Base-by-base conservation (phyloP, 2,797 vertebrate genomes). In the Synanceia verrucosa region DNA sequence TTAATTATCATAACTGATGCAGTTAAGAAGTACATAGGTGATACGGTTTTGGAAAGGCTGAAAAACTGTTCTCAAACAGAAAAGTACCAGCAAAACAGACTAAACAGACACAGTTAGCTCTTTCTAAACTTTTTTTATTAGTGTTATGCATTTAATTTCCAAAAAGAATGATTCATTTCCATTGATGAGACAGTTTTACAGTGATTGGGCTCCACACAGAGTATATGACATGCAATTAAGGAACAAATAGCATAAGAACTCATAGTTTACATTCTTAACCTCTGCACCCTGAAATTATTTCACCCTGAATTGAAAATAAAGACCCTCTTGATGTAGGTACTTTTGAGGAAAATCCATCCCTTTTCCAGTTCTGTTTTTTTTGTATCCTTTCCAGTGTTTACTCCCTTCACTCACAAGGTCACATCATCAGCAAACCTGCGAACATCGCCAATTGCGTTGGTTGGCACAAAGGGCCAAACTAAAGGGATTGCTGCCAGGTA, bases 161-260 rank as follows among this genome's bases (percentile, higher is more conserved):
- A 89, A 92, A 92, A 92, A 85, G 79, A 80, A 84, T 72, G 82
- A 75, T 84, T 88, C 60, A 79, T 21, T 89, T 91, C 83, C 64
- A 78, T 80, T 73, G 61, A 89, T 88, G 88, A 87, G 85, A 90
- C 77, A 86, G 81, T 84, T 92, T 86, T 93, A 94, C 92, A 91
- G 91, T 92, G 91, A 91, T 84, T 88, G 88, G 90, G 83, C 90
- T 93, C 82, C 81, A 94, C 90, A 88, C 51, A 85, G 74, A 90
- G 46, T 88, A 88, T 81, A 88, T 85, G 86, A 93, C 93, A 94
- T 95, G 94, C 94, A 93, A 50, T 78, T 80, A 89, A 91, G 70
- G 69, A 84, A 86, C 70, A 79, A 79, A 64, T 55, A 86, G 63
- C 65, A 76, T 68, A 73, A 86, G 37, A 91, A 87, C 66, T 81